These are phyloP conservation scores for Hipposideros armiger DNA, from an alignment of 2,113 vertebrate genomes.

Conservation along the genomic window DNA sequence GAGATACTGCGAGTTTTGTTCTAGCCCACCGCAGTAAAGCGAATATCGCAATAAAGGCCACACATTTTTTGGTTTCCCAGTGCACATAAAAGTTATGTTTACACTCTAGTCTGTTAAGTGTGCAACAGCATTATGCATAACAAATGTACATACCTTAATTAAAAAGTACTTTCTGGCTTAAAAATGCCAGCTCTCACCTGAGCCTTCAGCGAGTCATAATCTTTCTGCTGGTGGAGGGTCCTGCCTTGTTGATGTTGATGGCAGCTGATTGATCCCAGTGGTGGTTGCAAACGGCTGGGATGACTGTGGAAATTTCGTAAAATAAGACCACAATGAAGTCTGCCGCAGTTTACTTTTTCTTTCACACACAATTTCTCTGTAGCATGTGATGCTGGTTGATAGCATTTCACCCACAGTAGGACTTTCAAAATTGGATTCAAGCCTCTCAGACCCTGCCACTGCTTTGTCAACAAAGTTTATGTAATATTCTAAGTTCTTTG, in stretches of 20 bases:
- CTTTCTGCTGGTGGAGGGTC: neutral
- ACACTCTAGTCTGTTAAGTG: neutral
- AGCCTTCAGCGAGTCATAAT: neutral
- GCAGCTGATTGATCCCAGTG: neutral
- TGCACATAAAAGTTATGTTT: neutral
- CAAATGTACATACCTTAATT: neutral
- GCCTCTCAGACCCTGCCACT: neutral
- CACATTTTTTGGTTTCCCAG: neutral
- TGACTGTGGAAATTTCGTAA: neutral
- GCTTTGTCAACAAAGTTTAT: neutral
- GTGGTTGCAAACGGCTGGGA: neutral
- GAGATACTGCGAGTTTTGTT: neutral
- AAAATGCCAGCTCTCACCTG: neutral
- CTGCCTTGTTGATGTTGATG: neutral
- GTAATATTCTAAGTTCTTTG: neutral
- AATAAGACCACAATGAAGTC: neutral
- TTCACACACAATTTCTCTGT: neutral
- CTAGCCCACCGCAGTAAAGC: neutral
- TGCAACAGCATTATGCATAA: neutral
- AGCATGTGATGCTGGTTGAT: neutral
- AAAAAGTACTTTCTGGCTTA: neutral
- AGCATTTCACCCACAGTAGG: neutral
- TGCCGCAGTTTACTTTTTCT: neutral
- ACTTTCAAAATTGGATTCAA: neutral
- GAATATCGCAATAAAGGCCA: neutral